Evolutionary conservation across 2,888 invertebrate genomes (phyloP).

Genomic region (Papilio gigon): DNA sequence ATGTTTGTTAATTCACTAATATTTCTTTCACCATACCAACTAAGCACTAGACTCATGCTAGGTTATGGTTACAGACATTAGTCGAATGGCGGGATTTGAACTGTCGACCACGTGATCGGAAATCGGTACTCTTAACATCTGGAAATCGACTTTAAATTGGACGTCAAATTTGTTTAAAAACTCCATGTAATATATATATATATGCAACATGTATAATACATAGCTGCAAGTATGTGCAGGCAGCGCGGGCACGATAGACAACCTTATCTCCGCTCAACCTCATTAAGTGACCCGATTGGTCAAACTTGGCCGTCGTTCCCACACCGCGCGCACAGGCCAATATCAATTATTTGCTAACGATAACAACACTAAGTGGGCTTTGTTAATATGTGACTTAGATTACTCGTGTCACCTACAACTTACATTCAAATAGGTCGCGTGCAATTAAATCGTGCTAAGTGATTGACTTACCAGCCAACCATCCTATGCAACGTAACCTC

Average conservation of each 20-base stretch:
- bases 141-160: too few species aligned
- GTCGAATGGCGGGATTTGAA: too few species aligned
- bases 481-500: background rate
- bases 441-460: background rate
- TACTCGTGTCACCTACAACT: slow-evolving; percentile 32
- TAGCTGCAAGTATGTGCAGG: background rate
- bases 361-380: slow-evolving; percentile 47
- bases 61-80: too few species aligned
- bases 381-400: slow-evolving; percentile 51
- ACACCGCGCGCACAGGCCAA: slow-evolving; percentile 43
- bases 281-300: slow-evolving; percentile 47
- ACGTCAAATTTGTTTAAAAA: too few species aligned
- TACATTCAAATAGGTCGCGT: slow-evolving; percentile 27
- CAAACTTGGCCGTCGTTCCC: slow-evolving; percentile 47
- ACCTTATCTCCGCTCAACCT: slow-evolving; percentile 34
- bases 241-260: slow-evolving; percentile 16
- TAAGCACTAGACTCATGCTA: too few species aligned
- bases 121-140: too few species aligned
- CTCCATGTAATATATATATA: too few species aligned
- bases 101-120: too few species aligned
- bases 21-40: too few species aligned
- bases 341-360: slow-evolving; percentile 48
- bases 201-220: too few species aligned
- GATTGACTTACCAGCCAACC: background rate
- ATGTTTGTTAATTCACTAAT: too few species aligned